Base-by-base conservation (phyloP, 2,888 invertebrate species). In the Caenorhabditis zanzibari region DNA sequence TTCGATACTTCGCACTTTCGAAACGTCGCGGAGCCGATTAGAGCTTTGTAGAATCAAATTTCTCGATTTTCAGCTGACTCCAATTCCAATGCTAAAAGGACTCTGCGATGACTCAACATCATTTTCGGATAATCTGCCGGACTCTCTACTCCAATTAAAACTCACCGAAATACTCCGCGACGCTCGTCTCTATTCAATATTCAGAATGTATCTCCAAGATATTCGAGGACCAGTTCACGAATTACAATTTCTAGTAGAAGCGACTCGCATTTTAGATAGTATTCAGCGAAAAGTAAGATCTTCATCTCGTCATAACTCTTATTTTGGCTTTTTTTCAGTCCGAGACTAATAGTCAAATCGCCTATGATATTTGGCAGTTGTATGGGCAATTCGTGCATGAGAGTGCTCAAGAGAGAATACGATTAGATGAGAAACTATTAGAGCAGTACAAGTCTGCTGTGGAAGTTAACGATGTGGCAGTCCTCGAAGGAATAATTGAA, bases 331-430 rank as follows among this genome's bases (percentile, higher is more conserved):
- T 19, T 68, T 73, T 75, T 26, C 64, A 87, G 88, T 68, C 76
- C 16, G 87, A 84, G 47, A 49, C 82, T 0, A 56, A 82, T 0
- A 75, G 75, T 35, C 87, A 89, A 73, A 86, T 88, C 7, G 82
- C 82, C 10, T 90, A 86, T 68, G 91, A 91, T 69, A 85, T 89
- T 0, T 92, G 92, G 92, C 90, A 91, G 66, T 52, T 92, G 28
- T 91, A 87, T 72, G 84, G 83, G 9, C 86, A 86, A 71, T 91
- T 87, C 61, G 82, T 91, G 4, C 89, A 91, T 72, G 89, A 90
- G 49, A 85, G 86, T 24, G 88, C 90, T 2, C 87, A 81, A 26
- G 89, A 90, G n/a, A 71, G 81, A 79, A 89, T 91, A 5, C 41
- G 44, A 3, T 84, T 91, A 14, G 82, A 81, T 14, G 77, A 82